Percentiles rank a stretch among this genome's conserved stretches.
Conservation (phyloP, 2,888 invertebrate species). For the Lasioglossum zephyrum region DNA sequence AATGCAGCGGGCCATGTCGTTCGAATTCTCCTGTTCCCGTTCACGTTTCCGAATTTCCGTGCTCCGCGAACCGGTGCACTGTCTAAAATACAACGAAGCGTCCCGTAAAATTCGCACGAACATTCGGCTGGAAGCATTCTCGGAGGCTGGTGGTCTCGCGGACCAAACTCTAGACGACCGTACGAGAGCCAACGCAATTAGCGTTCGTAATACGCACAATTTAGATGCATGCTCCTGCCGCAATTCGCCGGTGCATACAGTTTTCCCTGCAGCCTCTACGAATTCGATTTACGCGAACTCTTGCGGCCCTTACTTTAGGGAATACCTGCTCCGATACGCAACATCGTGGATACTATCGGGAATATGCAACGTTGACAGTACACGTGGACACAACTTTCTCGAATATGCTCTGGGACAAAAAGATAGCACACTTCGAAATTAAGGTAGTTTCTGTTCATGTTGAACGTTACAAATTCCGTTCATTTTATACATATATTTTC, state of each 20-base stretch:
- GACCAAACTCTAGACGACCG: not conserved
- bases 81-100: not conserved
- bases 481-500: no score
- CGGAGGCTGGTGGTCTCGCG: not conserved
- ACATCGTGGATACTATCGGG: not conserved
- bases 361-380: not conserved
- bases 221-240: slow-evolving; percentile 18
- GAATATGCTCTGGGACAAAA: not conserved
- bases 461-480: no score
- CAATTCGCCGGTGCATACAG: slow-evolving; percentile 4
- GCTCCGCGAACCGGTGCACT: not conserved
- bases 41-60: slow-evolving; percentile 14
- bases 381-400: no score
- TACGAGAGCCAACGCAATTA: slow-evolving; percentile 22
- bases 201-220: slow-evolving; percentile 17
- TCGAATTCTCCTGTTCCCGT: slow-evolving; percentile 24
- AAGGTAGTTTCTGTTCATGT: no score
- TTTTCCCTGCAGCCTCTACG: not conserved
- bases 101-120: slow-evolving; percentile 7
- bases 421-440: no score
- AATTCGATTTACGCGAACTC: slow-evolving; percentile 8
- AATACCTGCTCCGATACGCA: slow-evolving; percentile 2
- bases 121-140: not conserved
- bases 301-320: not conserved
- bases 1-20: not conserved